Evolutionary conservation across 2,113 vertebrate genomes (phyloP), one percentile per base, ranked within the genome.

Genomic region (Psilopogon haemacephalus): DNA sequence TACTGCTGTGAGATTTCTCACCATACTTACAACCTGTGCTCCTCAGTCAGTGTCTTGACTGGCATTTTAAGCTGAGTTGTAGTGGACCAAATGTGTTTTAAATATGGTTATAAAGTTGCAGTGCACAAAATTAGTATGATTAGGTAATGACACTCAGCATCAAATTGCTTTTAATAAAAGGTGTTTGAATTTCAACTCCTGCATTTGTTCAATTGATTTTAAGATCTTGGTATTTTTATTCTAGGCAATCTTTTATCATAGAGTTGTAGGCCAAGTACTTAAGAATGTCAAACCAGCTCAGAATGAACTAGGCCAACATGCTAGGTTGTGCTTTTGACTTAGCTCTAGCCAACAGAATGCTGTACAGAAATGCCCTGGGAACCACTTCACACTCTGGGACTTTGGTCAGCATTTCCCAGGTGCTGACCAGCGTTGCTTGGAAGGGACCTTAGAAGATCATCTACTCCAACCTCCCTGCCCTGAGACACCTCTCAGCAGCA

Each of bases 391-490:
- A 59, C 1, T 63, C 55, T 62, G 60, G 65, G 59, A 24, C 81
- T 84, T 79, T 63, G 94, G 94, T 90, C 84, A 94, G 50, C 50
- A 9, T 87, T 82, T 73, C 86, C 77, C 67, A 86, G n/a, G 59
- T 50, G 32, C 56, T 84, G 44, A 46, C 18, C 20, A 19, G 16
- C 44, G 18, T 46, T 9, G 18, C 12, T 50, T 50, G 23, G 23
- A 50, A 50, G 23, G 48, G 48, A 50, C 23, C 48, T 13, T 50
- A 50, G 48, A 50, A 50, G 48, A 50, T 50, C 48, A 50, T 12
- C 48, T 50, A 26, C 48, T 26, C 23, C 48, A 50, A 26, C 48
- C 48, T 50, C 23, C 48, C 48, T 50, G 48, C 48, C 12, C 12
- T 50, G 11, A 23, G 23, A 50, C 12, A 50, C 12, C 5, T 86